These are phyloP conservation scores for Glaucopsyche alexis DNA, from an alignment of 2,888 invertebrate species.

Conservation along the genomic window DNA sequence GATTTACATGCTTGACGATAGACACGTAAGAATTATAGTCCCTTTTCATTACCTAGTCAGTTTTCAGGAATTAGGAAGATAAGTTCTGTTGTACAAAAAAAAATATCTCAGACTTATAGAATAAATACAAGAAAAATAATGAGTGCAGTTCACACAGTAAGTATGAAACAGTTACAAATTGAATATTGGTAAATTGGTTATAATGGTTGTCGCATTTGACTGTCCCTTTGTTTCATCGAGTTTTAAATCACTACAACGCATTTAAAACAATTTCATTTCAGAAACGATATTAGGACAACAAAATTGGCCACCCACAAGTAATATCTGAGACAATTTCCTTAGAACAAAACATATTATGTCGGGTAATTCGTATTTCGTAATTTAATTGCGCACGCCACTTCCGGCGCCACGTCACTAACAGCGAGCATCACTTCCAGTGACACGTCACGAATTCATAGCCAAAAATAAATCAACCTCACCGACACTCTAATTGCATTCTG, in stretches of 20 bases:
- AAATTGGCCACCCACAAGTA: background rate
- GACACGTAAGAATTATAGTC: too few relatives aligned
- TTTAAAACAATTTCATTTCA: background rate
- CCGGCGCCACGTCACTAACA: background rate
- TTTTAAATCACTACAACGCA: background rate
- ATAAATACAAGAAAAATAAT: too few relatives aligned
- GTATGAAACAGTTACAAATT: too few relatives aligned
- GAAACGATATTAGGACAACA: background rate
- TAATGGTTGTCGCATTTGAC: background rate
- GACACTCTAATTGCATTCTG: constrained; percentile 2
- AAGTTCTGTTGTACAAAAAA: too few relatives aligned
- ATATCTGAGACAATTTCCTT: background rate
- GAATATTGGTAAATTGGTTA: too few relatives aligned
- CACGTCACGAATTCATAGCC: background rate
- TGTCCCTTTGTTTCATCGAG: background rate
- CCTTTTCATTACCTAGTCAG: too few relatives aligned
- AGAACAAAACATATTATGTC: background rate
- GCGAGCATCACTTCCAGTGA: background rate
- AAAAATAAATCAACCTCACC: constrained; percentile 8
- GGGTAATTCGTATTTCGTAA: background rate
- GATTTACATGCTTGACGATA: too few relatives aligned
- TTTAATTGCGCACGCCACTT: constrained; percentile 1
- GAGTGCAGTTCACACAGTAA: too few relatives aligned
- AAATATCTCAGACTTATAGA: too few relatives aligned
- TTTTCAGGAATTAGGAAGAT: too few relatives aligned